Evolutionary conservation across 2,113 vertebrate species (phyloP).

Genomic region (Lichenostomus cassidix): DNA sequence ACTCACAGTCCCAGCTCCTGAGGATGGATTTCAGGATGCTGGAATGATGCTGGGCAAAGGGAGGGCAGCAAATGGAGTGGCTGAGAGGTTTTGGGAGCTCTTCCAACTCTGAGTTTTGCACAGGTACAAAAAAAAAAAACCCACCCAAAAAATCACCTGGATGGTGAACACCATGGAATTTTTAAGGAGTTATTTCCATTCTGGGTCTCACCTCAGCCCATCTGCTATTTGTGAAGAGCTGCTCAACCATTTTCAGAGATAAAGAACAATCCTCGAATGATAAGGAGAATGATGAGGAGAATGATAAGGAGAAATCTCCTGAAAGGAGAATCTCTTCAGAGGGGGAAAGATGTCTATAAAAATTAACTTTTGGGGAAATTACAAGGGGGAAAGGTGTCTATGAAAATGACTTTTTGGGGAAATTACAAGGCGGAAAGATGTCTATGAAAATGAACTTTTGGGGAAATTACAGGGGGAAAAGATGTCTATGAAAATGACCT

Average conservation of each 20-base stretch:
- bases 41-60: background rate
- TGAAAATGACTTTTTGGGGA: too few species aligned
- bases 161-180: background rate
- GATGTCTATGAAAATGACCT: too few species aligned
- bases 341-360: background rate
- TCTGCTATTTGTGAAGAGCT: background rate
- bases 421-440: too few species aligned
- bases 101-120: background rate
- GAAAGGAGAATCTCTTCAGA: background rate
- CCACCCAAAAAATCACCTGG: background rate
- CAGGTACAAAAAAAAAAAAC: accelerated
- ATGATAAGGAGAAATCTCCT: background rate
- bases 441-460: too few species aligned
- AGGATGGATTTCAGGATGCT: background rate
- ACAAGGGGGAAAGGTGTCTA: too few species aligned
- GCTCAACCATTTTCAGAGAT: background rate
- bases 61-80: background rate
- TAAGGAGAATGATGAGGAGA: background rate
- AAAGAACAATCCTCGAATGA: background rate
- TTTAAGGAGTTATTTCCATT: background rate
- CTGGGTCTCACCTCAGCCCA: background rate
- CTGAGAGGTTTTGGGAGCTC: background rate
- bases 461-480: too few species aligned
- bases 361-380: background rate
- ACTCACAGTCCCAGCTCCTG: background rate